A percentile compares a stretch with the other conserved stretches of the same genome.
Evolutionary conservation across 2,113 vertebrate species (phyloP).

Genomic region (Laticauda colubrina): DNA sequence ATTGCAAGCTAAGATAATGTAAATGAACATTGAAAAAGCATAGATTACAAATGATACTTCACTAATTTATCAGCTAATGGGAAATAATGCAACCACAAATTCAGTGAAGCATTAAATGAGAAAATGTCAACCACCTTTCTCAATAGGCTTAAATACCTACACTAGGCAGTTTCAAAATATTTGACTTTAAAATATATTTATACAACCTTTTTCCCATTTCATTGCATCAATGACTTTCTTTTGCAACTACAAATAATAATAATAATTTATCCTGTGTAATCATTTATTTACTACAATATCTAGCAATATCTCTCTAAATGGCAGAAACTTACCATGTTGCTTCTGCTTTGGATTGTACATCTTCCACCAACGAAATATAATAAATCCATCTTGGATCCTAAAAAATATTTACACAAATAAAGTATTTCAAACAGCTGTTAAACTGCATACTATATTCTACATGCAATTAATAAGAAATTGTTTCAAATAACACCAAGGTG

Average conservation of each 20-base stretch:
- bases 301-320: constrained; percentile 1
- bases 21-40: not conserved
- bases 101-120: not conserved
- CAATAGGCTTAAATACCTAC: not conserved
- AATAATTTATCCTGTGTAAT: not conserved
- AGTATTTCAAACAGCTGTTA: constrained; percentile 35
- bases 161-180: not conserved
- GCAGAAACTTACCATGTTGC: constrained; percentile 84
- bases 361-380: constrained; percentile 99
- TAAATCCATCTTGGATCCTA: constrained; percentile 97
- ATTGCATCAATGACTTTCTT: not conserved
- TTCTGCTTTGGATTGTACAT: constrained; percentile 99
- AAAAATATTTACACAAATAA: constrained; percentile 25
- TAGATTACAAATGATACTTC: not conserved
- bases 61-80: constrained; percentile 6
- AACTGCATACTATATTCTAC: not conserved
- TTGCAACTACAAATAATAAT: not conserved
- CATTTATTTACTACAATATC: not conserved
- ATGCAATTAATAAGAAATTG: not conserved
- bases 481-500: not conserved
- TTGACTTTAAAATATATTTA: not conserved
- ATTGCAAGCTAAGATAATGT: not conserved
- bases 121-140: not conserved
- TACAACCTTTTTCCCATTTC: not conserved
- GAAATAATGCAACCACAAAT: constrained; percentile 28